Evolutionary conservation across 1,140 invertebrate genomes (phyloP), one percentile per base, ranked within the genome.

Genomic region (Marisa cornuarietis): DNA sequence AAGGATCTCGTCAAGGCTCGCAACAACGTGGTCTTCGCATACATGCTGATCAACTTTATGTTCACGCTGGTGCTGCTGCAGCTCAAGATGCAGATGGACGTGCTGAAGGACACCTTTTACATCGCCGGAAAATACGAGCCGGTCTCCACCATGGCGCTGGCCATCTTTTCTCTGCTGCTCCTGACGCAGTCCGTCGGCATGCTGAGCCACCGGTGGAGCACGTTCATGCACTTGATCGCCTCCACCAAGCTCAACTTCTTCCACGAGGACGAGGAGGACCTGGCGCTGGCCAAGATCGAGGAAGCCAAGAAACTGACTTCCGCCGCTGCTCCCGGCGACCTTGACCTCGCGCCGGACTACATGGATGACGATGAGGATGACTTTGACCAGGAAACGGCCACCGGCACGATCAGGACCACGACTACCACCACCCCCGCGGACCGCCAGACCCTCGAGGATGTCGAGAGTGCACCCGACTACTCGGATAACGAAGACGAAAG

Each of bases 41-140:
- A 98, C 93, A 96, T 98, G 93, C 98, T 99, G 96, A 92, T 97
- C 90, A 99, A 99, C 93, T 95, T 96, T 78, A 94, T 99, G 85
- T 99, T 98, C 94, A 96, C 99, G 83, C 94, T 99, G 90, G 97
- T 98, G 93, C 96, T 98, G 88, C 97, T 98, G 93, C 94, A 98
- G 75, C 66, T 83, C 26, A 69, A 80, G 31, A 66, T 79, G 88
- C 94, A 98, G 88, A 96, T 98, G 93, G 93, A 80, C 42, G 54
- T 63, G 20, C 75, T 82, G 31, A 54, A 68, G 26, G 71, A 80
- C 22, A 61, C 18, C 13, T 83, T 83, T 69, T 83, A 81, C 76
- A 83, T 83, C 31, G 71, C 71, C 10, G 80, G 80, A 3, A 79
- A 78, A 72, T 81, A 83, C 74, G 82, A 83, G 26, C 82, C 82